Percentiles rank a stretch among this genome's conserved stretches.
phyloP scores from a whole-genome alignment of 1,140 invertebrate species.

The Vanessa tameamea region DNA sequence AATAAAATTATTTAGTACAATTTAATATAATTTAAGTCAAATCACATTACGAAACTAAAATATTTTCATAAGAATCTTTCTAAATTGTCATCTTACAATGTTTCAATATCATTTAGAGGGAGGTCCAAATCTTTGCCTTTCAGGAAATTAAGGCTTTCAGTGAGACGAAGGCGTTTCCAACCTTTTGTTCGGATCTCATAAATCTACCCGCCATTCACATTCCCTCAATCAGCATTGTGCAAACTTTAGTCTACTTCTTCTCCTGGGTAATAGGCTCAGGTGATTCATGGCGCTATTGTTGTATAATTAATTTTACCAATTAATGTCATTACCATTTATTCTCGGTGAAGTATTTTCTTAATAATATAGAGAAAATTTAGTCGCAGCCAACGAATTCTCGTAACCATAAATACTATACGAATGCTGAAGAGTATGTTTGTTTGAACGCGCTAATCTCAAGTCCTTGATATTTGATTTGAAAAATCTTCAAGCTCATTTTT shows the following conservation, averaged over 20 bases:
- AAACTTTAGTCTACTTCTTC: conserved; percentile 58
- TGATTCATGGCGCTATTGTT: conserved; percentile 62
- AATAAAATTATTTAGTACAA: too few relatives aligned
- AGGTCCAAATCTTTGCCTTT: conserved; percentile 26
- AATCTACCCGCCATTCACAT: conserved; percentile 41
- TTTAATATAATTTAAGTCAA: too few relatives aligned
- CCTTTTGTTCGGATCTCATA: conserved; percentile 42
- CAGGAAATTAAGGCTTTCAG: conserved; percentile 63
- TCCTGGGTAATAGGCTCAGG: conserved; percentile 42
- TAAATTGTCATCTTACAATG: conserved; percentile 13
- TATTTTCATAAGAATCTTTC: not conserved
- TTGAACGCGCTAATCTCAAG: too few relatives aligned
- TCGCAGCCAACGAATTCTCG: too few relatives aligned
- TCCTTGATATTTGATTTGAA: too few relatives aligned
- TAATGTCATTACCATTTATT: conserved; percentile 50
- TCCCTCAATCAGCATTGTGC: conserved; percentile 51
- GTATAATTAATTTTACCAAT: conserved; percentile 63
- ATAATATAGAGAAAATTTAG: not conserved
- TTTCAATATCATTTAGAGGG: conserved; percentile 29
- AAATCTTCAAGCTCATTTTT: too few relatives aligned
- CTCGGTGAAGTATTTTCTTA: not conserved
- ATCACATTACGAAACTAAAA: too few relatives aligned
- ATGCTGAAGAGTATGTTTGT: too few relatives aligned
- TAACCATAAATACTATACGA: too few relatives aligned
- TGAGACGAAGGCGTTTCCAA: conserved; percentile 41